These are phyloP conservation scores for Sisyra nigra DNA, from an alignment of 2,888 invertebrate species.

Conservation along the genomic window DNA sequence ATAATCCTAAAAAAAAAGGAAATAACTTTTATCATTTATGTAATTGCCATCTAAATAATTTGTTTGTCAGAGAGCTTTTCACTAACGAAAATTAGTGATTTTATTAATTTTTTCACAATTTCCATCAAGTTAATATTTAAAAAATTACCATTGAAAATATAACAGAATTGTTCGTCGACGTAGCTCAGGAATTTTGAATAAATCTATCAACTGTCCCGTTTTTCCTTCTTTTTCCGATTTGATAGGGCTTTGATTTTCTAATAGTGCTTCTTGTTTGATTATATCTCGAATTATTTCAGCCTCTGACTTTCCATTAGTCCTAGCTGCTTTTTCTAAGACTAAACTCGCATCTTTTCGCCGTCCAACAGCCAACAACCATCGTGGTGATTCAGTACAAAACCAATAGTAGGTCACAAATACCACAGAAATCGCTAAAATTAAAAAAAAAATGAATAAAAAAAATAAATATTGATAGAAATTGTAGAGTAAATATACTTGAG, in stretches of 20 bases:
- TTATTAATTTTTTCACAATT: too few relatives aligned
- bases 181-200: conserved; percentile 33
- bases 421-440: neutral
- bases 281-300: conserved; percentile 17
- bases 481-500: too few relatives aligned
- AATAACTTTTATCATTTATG: conserved; percentile 10
- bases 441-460: neutral
- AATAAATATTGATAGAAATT: too few relatives aligned
- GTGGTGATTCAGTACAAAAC: conserved; percentile 41
- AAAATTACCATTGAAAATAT: conserved; percentile 37
- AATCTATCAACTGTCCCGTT: conserved; percentile 25
- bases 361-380: conserved; percentile 42
- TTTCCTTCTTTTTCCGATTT: neutral
- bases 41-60: neutral
- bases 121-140: neutral
- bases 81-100: too few relatives aligned
- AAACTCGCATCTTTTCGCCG: conserved; percentile 31
- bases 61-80: too few relatives aligned
- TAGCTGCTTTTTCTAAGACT: conserved; percentile 24
- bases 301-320: conserved; percentile 17
- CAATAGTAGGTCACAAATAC: conserved; percentile 24
- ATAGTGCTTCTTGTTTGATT: conserved; percentile 15
- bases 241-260: conserved; percentile 10
- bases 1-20: conserved; percentile 30
- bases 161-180: conserved; percentile 31